Percentiles rank a stretch among this genome's conserved stretches.
phyloP scores from a whole-genome alignment of 2,888 invertebrate genomes.

The Philereme vetulata region DNA sequence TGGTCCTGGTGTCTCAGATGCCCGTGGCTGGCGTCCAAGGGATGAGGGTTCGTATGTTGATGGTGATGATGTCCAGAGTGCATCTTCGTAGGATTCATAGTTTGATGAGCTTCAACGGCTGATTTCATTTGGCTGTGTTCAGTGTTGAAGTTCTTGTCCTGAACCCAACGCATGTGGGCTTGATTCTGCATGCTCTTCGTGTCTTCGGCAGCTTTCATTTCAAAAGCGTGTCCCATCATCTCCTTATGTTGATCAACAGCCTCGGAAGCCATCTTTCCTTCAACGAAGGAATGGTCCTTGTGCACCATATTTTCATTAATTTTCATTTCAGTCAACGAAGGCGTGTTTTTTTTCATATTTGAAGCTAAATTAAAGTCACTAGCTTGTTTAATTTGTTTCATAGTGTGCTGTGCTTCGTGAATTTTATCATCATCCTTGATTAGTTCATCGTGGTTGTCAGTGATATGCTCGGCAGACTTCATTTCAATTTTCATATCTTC shows the following conservation, averaged over 20 bases:
- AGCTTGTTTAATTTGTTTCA: constrained; percentile 22
- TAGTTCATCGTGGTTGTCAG: constrained; percentile 6
- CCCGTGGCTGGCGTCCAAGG: constrained; percentile 22
- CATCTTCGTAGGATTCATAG: constrained; percentile 22
- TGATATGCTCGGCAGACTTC: constrained; percentile 25
- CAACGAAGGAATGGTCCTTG: constrained; percentile 12
- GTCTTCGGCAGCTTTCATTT: constrained; percentile 39
- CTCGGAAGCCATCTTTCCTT: constrained; percentile 20
- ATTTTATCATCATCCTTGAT: constrained; percentile 18
- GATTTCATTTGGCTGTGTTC: constrained; percentile 35
- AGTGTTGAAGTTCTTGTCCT: constrained; percentile 29
- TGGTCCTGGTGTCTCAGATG: constrained; percentile 29
- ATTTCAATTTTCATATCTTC: constrained; percentile 17
- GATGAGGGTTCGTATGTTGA: constrained; percentile 27
- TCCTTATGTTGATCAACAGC: constrained; percentile 24
- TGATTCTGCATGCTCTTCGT: constrained; percentile 22
- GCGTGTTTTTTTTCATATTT: constrained; percentile 5
- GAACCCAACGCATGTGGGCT: constrained; percentile 32
- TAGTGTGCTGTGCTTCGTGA: constrained; percentile 14
- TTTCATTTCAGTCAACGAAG: constrained; percentile 4
- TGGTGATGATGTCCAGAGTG: constrained; percentile 37
- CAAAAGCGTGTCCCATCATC: constrained; percentile 21
- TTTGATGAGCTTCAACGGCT: constrained; percentile 27
- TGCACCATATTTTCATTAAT: constrained; percentile 10
- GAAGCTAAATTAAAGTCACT: constrained; percentile 4